A percentile compares a stretch with the other conserved stretches of the same genome.
Evolutionary conservation across 2,797 vertebrate species (phyloP).

Genomic region (Enteromius radiatus): DNA sequence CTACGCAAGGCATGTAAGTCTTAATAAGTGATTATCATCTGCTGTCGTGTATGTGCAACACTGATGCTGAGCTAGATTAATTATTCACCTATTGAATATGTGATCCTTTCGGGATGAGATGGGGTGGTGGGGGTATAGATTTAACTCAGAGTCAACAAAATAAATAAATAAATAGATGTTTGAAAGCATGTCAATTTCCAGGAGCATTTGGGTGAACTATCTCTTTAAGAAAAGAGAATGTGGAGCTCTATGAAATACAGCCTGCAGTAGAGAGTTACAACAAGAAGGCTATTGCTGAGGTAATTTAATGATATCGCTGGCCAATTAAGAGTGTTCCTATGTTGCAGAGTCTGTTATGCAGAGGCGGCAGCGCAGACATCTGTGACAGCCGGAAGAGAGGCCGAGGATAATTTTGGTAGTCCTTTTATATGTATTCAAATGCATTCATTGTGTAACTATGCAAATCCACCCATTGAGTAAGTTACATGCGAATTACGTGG

Average conservation of each 20-base stretch:
- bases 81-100: constrained; percentile 15
- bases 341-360: neutral
- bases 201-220: neutral
- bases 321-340: constrained; percentile 1
- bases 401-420: neutral
- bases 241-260: neutral
- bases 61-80: constrained; percentile 17
- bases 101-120: neutral
- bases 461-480: neutral
- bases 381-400: neutral
- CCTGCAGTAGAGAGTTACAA: neutral
- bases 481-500: neutral
- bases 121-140: neutral
- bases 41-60: neutral
- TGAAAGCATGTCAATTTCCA: neutral
- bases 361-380: neutral
- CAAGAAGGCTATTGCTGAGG: constrained; percentile 22
- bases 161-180: neutral
- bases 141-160: neutral
- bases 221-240: neutral
- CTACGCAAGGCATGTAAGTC: neutral
- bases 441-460: neutral
- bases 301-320: neutral
- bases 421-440: neutral
- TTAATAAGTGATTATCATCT: constrained; percentile 30